These are phyloP conservation scores for Pachyseris speciosa DNA, from an alignment of 64 coral and sea anemone species.

Conservation along the genomic window DNA sequence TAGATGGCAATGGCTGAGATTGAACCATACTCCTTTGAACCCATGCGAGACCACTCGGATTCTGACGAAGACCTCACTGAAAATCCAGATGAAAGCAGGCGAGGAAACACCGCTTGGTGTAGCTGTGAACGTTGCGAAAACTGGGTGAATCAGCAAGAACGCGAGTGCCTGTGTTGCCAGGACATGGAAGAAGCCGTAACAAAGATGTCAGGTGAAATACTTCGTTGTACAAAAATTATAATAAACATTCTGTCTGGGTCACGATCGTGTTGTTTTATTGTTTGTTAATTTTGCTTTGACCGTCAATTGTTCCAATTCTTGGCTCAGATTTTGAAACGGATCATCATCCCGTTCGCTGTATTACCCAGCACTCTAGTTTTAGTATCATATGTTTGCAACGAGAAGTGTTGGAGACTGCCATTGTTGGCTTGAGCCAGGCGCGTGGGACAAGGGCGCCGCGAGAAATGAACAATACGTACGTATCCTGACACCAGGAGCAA, in stretches of 20 bases:
- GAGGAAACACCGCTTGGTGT: neutral
- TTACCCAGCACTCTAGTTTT: neutral
- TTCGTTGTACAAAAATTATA: neutral
- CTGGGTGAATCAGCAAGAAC: neutral
- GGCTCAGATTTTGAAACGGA: neutral
- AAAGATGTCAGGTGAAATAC: constrained; percentile 1
- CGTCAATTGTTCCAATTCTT: neutral
- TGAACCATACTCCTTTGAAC: neutral
- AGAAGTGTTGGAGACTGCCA: neutral
- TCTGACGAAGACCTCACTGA: neutral
- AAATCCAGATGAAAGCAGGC: neutral
- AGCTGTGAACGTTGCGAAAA: neutral
- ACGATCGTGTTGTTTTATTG: too few species aligned
- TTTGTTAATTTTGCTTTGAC: neutral
- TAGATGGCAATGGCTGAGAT: neutral
- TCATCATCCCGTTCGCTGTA: neutral
- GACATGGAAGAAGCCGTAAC: neutral
- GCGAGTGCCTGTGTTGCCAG: neutral
- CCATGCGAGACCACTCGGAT: neutral
- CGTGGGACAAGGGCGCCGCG: neutral
- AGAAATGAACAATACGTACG: neutral
- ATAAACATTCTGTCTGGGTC: neutral
- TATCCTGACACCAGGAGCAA: neutral
- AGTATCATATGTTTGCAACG: neutral
- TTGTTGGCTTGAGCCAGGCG: neutral